These are phyloP conservation scores for Melieria crassipennis DNA, from an alignment of 2,888 invertebrate species.

Conservation along the genomic window DNA sequence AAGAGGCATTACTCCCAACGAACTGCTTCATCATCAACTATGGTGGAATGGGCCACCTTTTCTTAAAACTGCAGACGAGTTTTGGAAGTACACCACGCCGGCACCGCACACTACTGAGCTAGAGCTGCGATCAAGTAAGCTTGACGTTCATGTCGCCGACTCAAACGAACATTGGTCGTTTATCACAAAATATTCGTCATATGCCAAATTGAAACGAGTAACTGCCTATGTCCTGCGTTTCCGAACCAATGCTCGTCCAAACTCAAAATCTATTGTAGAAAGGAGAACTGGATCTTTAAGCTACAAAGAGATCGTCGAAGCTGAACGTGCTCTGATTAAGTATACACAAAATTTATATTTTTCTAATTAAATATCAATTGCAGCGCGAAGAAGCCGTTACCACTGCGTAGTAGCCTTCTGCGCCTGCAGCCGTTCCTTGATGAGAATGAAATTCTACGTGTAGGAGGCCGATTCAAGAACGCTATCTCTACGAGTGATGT, in stretches of 20 bases:
- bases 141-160: neutral
- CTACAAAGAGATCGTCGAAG: neutral
- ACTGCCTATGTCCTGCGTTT: neutral
- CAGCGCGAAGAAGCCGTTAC: neutral
- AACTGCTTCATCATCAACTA: slow-evolving; percentile 10
- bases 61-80: neutral
- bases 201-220: slow-evolving; percentile 3
- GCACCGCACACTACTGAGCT: slow-evolving; percentile 7
- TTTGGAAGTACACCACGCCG: slow-evolving; percentile 7
- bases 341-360: slow-evolving; percentile 3
- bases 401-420: neutral
- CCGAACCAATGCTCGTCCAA: neutral
- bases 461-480: neutral
- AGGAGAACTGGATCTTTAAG: neutral
- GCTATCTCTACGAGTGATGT: neutral
- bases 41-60: slow-evolving; percentile 19
- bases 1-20: slow-evolving; percentile 9
- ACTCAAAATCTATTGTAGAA: too few species aligned
- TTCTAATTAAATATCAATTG: neutral
- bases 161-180: slow-evolving; percentile 5
- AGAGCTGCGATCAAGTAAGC: neutral
- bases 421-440: neutral
- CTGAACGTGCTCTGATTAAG: neutral
- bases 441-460: neutral
- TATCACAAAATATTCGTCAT: slow-evolving; percentile 11